phyloP scores from a whole-genome alignment of 2,797 vertebrate genomes.

The Enteromius afrohamiltoni region DNA sequence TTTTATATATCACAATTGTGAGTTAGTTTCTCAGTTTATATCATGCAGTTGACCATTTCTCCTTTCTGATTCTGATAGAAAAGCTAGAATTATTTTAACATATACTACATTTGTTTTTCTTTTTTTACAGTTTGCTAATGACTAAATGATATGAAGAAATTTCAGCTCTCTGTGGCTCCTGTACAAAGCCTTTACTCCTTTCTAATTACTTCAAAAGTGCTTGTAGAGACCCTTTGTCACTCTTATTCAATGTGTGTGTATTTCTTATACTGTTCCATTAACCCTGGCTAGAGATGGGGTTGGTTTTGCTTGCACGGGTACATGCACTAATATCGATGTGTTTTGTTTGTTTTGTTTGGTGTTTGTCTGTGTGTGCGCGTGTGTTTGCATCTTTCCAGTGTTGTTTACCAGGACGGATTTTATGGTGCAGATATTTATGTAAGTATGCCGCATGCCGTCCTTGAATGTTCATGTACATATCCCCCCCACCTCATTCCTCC shows the following conservation, averaged over 20 bases:
- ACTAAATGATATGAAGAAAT: neutral
- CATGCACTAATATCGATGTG: constrained; percentile 47
- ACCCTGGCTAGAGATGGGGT: constrained; percentile 34
- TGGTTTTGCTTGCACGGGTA: constrained; percentile 45
- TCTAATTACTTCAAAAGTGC: neutral
- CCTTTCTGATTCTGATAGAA: too few species aligned
- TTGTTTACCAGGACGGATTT: constrained; percentile 65
- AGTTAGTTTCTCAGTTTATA: too few species aligned
- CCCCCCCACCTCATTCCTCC: constrained; percentile 8
- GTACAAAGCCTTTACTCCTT: constrained; percentile 8
- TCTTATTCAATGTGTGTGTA: constrained; percentile 21
- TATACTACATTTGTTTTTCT: too few species aligned
- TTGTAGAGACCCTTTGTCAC: constrained; percentile 16
- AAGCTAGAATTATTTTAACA: neutral
- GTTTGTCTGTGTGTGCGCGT: constrained; percentile 51
- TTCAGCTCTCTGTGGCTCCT: constrained; percentile 1
- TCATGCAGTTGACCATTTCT: too few species aligned
- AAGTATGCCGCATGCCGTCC: constrained; percentile 49
- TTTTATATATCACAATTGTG: too few species aligned
- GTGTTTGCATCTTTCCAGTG: constrained; percentile 53
- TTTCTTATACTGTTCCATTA: constrained; percentile 36
- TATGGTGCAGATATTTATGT: constrained; percentile 66
- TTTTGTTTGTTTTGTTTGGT: constrained; percentile 44
- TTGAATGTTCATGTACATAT: constrained; percentile 36
- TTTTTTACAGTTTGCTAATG: neutral